Percentiles rank a stretch among this genome's conserved stretches.
Evolutionary conservation across 2,797 vertebrate genomes (phyloP).

Genomic region (Neosilurus hyrtlii): DNA sequence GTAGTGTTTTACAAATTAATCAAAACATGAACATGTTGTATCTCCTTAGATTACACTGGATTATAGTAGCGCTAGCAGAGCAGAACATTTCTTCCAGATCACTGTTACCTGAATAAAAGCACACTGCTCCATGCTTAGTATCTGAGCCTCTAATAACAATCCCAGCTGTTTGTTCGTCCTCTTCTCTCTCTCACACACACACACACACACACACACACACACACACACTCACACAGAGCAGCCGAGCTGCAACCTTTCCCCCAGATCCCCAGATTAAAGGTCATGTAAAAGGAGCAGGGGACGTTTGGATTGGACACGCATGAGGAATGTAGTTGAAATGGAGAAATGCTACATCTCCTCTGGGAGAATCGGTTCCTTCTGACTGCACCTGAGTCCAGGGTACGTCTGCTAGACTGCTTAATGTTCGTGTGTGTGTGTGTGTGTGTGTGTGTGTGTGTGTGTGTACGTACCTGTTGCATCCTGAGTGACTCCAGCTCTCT

Average conservation of each 20-base stretch:
- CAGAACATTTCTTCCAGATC: background rate
- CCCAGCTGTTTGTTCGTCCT: slow-evolving; percentile 48
- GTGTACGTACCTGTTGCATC: slow-evolving; percentile 87
- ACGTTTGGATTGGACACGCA: slow-evolving; percentile 36
- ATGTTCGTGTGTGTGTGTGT: slow-evolving; percentile 35
- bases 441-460: slow-evolving; percentile 29
- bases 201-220: slow-evolving; percentile 8
- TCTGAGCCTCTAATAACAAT: slow-evolving; percentile 50
- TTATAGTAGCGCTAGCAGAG: background rate
- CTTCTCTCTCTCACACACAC: slow-evolving; percentile 1
- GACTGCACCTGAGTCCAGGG: slow-evolving; percentile 24
- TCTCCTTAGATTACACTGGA: background rate
- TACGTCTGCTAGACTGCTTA: slow-evolving; percentile 14
- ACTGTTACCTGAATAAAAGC: slow-evolving; percentile 17
- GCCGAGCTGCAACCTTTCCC: slow-evolving; percentile 52
- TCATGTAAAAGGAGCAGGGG: slow-evolving; percentile 41
- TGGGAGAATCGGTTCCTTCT: slow-evolving; percentile 26
- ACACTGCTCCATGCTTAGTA: slow-evolving; percentile 19
- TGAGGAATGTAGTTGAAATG: slow-evolving; percentile 36
- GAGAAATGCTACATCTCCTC: slow-evolving; percentile 26
- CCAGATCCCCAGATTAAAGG: slow-evolving; percentile 51
- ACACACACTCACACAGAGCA: background rate
- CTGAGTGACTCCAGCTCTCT: slow-evolving; percentile 92
- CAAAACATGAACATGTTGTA: background rate
- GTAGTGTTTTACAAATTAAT: background rate